Percentiles rank a stretch among this genome's conserved stretches.
Evolutionary conservation across 2,113 vertebrate genomes (phyloP).

Genomic region (Cettia cetti): DNA sequence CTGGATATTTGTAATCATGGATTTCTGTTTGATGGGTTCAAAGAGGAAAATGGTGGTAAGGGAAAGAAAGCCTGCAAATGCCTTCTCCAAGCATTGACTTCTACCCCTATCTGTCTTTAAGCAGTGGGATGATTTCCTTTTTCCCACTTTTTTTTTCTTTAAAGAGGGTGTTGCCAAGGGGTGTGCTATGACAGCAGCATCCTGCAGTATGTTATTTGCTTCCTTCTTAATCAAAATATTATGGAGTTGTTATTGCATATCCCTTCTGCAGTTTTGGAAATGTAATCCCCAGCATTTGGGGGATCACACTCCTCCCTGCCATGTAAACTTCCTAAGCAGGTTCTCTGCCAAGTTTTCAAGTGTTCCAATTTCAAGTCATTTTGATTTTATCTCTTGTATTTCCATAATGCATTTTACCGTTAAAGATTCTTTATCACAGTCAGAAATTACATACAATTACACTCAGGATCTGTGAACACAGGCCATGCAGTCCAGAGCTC

Average conservation of each 20-base stretch:
- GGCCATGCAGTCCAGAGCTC: not conserved
- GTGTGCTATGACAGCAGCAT: not conserved
- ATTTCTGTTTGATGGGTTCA: not conserved
- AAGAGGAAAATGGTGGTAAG: not conserved
- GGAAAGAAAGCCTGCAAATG: not conserved
- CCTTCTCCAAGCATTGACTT: not conserved
- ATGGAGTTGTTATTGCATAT: slow-evolving; percentile 25
- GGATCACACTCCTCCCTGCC: slow-evolving; percentile 15
- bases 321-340: not conserved
- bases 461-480: not conserved
- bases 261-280: slow-evolving; percentile 14
- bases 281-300: not conserved
- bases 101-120: not conserved
- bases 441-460: not conserved
- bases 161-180: not conserved
- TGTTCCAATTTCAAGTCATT: slow-evolving; percentile 29
- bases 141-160: not conserved
- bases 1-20: not conserved
- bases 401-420: not conserved
- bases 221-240: slow-evolving; percentile 45
- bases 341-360: slow-evolving; percentile 31
- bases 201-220: slow-evolving; percentile 22
- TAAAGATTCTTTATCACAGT: not conserved
- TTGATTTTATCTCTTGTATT: not conserved
- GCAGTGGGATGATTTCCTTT: not conserved